Conservation (phyloP, 92 coral and sea anemone genomes). For the Epizoanthus illoricatus region DNA sequence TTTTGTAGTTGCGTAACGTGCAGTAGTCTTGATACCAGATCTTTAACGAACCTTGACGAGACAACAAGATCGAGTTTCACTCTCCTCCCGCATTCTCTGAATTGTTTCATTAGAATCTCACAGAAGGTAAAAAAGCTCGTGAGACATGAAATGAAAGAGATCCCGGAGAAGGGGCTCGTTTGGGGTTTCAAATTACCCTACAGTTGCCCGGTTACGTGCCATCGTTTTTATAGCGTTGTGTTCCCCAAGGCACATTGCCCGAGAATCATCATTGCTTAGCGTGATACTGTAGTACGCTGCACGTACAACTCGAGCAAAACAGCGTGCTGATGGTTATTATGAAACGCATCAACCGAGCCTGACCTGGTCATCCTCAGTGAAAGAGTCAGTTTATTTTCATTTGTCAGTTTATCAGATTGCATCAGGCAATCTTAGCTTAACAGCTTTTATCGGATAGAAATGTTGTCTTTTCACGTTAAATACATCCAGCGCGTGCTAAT, state of each 20-base stretch:
- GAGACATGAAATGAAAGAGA: neutral
- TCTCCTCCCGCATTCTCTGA: slow-evolving; percentile 15
- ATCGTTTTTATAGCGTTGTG: neutral
- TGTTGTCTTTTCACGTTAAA: slow-evolving; percentile 14
- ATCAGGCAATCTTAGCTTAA: slow-evolving; percentile 27
- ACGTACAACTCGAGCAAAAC: slow-evolving; percentile 7
- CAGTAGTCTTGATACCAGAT: too few relatives aligned
- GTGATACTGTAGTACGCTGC: neutral
- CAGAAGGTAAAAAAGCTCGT: neutral
- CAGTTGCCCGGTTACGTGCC: neutral
- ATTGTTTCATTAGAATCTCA: slow-evolving; percentile 2
- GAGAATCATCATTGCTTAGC: neutral
- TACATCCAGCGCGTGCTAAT: neutral
- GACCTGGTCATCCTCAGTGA: slow-evolving; percentile 20
- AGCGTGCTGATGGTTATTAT: neutral
- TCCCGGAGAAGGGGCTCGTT: neutral
- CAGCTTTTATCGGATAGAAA: slow-evolving; percentile 26
- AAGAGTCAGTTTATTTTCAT: slow-evolving; percentile 18
- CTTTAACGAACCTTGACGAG: slow-evolving; percentile 14
- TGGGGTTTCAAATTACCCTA: neutral
- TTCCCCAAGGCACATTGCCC: slow-evolving; percentile 8
- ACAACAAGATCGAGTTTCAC: neutral
- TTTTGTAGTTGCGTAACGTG: too few relatives aligned
- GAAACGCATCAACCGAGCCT: neutral
- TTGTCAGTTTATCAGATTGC: slow-evolving; percentile 23